Percentiles rank a stretch among this genome's conserved stretches.
These are phyloP conservation scores for Phyllotreta cruciferae DNA, from an alignment of 2,888 invertebrate species.

Conservation along the genomic window DNA sequence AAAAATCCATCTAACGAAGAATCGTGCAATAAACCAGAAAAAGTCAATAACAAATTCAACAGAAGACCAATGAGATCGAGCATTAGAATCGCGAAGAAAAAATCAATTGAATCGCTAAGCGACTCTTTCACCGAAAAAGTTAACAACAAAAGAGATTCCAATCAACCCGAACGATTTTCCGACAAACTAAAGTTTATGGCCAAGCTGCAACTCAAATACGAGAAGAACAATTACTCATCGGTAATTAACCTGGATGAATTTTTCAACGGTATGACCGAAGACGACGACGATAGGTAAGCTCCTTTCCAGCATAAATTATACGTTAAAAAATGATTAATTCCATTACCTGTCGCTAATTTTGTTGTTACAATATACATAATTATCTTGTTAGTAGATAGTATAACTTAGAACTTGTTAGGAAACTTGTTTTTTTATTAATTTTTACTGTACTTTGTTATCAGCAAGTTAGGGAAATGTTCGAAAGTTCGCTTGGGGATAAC, in stretches of 20 bases:
- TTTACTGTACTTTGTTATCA: too few species aligned
- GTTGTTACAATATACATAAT: too few species aligned
- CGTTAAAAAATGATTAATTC: neutral
- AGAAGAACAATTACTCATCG: slow-evolving; percentile 31
- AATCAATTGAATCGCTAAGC: slow-evolving; percentile 50
- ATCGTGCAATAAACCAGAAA: slow-evolving; percentile 2
- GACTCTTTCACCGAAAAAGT: slow-evolving; percentile 47
- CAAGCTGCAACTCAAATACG: slow-evolving; percentile 48
- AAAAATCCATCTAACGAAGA: slow-evolving; percentile 1
- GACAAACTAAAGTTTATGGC: slow-evolving; percentile 55
- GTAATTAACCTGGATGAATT: slow-evolving; percentile 29
- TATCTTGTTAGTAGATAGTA: too few species aligned
- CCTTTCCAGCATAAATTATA: neutral
- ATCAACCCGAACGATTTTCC: slow-evolving; percentile 41
- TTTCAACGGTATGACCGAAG: slow-evolving; percentile 13
- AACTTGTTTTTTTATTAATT: too few species aligned
- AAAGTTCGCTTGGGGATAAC: too few species aligned
- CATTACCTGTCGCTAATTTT: too few species aligned
- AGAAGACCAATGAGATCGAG: slow-evolving; percentile 52
- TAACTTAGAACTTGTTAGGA: too few species aligned
- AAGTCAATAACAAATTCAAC: slow-evolving; percentile 36
- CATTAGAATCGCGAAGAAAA: slow-evolving; percentile 53
- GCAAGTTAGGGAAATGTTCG: too few species aligned
- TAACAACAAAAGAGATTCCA: slow-evolving; percentile 38
- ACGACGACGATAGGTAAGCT: slow-evolving; percentile 19